Conservation (phyloP, 2,888 invertebrate genomes). For the Linnaemya vulpina region DNA sequence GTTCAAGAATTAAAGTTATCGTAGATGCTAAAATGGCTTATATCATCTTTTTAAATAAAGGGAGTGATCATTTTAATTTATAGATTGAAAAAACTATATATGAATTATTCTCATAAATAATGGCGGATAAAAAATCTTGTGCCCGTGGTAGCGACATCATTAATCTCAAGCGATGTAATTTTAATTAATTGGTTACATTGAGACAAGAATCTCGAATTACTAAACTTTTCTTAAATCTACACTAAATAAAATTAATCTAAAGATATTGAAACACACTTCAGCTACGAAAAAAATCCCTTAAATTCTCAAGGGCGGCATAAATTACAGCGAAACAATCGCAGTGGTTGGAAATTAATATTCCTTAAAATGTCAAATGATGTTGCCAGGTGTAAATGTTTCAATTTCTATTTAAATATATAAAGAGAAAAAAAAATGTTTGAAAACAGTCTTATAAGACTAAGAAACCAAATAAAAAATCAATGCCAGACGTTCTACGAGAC, state of each 20-base stretch:
- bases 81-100: not conserved
- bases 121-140: too few species aligned
- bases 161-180: not conserved
- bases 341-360: conserved; percentile 50
- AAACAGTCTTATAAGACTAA: conserved; percentile 33
- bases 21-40: too few species aligned
- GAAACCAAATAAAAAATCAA: not conserved
- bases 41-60: too few species aligned
- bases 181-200: conserved; percentile 2
- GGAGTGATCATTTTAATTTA: too few species aligned
- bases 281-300: conserved; percentile 39
- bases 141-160: not conserved
- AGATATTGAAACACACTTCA: conserved; percentile 15
- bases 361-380: conserved; percentile 53
- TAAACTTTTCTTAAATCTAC: not conserved
- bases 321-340: conserved; percentile 78
- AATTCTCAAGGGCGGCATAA: conserved; percentile 80
- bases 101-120: not conserved
- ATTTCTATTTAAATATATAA: not conserved
- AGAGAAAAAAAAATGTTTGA: not conserved
- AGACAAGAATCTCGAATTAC: not conserved
- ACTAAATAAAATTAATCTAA: not conserved
- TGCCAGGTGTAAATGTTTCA: conserved; percentile 51
- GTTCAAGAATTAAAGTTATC: too few species aligned
- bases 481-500: conserved; percentile 24